Conservation (phyloP, 1,140 invertebrate genomes). For the Apocrypta bakeri region DNA sequence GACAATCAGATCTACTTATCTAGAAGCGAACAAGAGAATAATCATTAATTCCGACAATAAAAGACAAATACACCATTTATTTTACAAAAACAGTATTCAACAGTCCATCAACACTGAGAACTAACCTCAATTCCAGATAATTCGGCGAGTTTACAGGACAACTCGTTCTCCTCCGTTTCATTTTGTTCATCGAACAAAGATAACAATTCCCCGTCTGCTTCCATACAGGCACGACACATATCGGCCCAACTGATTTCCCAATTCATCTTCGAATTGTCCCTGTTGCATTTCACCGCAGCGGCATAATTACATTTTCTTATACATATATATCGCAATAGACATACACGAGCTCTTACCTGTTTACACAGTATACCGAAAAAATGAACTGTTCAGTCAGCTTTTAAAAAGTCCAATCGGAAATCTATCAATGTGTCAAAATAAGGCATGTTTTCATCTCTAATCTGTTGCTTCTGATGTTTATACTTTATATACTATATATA, state of each 20-base stretch:
- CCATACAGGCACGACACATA: constrained; percentile 71
- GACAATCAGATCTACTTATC: constrained; percentile 66
- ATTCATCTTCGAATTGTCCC: constrained; percentile 55
- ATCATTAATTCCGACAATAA: not conserved
- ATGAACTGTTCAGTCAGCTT: too few relatives aligned
- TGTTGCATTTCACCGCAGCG: not conserved
- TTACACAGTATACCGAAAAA: too few relatives aligned
- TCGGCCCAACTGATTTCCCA: constrained; percentile 64
- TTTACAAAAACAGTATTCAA: constrained; percentile 3
- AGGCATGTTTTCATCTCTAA: not conserved
- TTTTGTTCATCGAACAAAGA: constrained; percentile 65
- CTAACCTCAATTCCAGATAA: constrained; percentile 67
- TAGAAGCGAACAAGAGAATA: constrained; percentile 49
- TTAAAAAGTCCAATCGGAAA: too few relatives aligned
- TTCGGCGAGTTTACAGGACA: constrained; percentile 66
- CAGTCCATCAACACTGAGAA: constrained; percentile 8
- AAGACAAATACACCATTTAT: not conserved
- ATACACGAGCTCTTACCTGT: not conserved
- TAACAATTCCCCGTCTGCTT: constrained; percentile 62
- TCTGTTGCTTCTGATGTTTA: not conserved
- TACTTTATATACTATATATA: too few relatives aligned
- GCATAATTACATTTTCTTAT: not conserved
- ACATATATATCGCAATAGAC: not conserved
- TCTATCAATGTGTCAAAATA: too few relatives aligned
- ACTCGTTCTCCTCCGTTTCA: constrained; percentile 58